Base-by-base conservation (phyloP, 2,797 vertebrate species). In the Psittacula derbiana region DNA sequence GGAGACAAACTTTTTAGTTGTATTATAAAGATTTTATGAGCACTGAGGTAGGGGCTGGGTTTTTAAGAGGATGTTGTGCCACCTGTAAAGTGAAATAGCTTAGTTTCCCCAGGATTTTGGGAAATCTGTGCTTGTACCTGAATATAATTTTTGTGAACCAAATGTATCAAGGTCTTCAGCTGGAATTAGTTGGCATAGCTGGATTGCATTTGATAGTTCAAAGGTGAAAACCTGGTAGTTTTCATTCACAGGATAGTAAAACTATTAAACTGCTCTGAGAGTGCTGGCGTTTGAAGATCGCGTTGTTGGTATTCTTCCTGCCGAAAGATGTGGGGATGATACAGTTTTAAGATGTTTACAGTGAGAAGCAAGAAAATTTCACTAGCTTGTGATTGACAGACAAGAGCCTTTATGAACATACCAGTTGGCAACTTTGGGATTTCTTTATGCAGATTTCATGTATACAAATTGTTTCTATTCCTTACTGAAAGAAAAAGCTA, bases 401-500 rank as follows among this genome's bases (percentile, higher is more conserved):
- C 14, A 74, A 50, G 49, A 89, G 28, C 40, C 28, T 52, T 66
- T 58, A 79, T 16, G 17, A 95, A 40, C 28, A 44, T 67, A 24
- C 4, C 9, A 12, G 7, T 58, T 92, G 30, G 57, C 72, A 65
- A 81, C 25, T 76, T 81, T 65, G 4, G 17, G 31, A 49, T 84
- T 93, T 67, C 70, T 90, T 64, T 43, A 46, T 38, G 44, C 36
- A 79, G 17, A 78, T 85, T 90, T 94, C 65, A 81, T 81, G 10
- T 81, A 89, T 92, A 40, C 12, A 74, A 91, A 65, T 86, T 66
- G 28, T 95, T 11, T 16, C 58, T 62, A 23, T 1, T 92, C 64
- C 38, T 87, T 97, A 92, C 31, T 93, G 62, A 97, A 96, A 93
- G 88, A 92, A 95, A 80, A 94, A 92, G 20, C 66, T 92, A 93